A percentile compares a stretch with the other conserved stretches of the same genome.
phyloP scores from a whole-genome alignment of 2,113 vertebrate genomes.

The Dinomys branickii region DNA sequence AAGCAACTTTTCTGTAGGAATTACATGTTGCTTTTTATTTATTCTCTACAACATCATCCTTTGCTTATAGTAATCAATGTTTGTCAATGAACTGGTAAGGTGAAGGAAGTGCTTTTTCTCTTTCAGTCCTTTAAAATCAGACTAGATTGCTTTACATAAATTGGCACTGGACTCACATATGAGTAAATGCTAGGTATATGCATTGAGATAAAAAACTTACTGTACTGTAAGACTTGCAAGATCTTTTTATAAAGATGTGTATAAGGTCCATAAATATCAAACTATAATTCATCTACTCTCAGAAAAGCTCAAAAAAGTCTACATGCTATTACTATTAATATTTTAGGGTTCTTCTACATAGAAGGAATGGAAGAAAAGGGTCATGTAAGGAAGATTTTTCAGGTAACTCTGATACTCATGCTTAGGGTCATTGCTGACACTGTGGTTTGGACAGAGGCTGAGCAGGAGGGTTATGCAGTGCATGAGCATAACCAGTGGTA shows the following conservation, averaged over 20 bases:
- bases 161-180: neutral
- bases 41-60: neutral
- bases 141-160: neutral
- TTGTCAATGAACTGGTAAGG: neutral
- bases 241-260: neutral
- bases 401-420: neutral
- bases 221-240: neutral
- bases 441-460: neutral
- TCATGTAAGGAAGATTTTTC: neutral
- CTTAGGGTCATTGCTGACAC: neutral
- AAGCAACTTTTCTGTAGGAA: neutral
- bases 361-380: neutral
- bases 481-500: neutral
- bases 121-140: neutral
- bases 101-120: neutral
- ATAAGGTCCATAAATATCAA: neutral
- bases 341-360: neutral
- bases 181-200: neutral
- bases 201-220: neutral
- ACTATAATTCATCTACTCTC: neutral
- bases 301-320: neutral
- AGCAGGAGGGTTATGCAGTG: neutral
- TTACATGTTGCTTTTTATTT: neutral
- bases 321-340: neutral
- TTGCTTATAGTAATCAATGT: neutral